Conservation (phyloP, 2,113 vertebrate species). For the Jacana jacana region DNA sequence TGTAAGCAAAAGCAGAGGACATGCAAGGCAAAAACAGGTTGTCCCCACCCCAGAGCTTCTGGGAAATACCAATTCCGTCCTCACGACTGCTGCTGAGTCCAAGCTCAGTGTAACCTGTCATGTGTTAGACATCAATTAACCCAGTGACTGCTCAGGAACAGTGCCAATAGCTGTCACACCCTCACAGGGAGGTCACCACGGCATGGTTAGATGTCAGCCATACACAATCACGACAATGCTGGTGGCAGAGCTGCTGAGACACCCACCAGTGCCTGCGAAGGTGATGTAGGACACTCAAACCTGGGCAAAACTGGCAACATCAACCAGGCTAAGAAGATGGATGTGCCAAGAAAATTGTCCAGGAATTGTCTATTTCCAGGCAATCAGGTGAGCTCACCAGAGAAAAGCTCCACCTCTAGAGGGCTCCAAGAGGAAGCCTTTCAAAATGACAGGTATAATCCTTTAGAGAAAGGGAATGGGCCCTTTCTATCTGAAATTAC, state of each 20-base stretch:
- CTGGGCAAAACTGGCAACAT: background rate
- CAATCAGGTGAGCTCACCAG: background rate
- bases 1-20: fast-evolving
- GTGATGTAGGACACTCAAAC: background rate
- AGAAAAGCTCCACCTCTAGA: background rate
- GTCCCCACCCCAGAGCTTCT: background rate
- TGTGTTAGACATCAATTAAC: fast-evolving
- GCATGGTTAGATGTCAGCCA: background rate
- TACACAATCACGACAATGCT: fast-evolving
- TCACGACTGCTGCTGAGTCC: fast-evolving
- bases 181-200: background rate
- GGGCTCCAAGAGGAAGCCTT: background rate
- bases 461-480: background rate
- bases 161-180: fast-evolving
- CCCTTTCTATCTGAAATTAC: background rate
- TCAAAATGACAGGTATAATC: background rate
- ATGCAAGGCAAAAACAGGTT: fast-evolving
- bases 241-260: background rate
- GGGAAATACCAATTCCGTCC: background rate
- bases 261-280: background rate
- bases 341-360: fast-evolving
- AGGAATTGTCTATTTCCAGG: background rate
- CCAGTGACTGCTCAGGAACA: background rate
- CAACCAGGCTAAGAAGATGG: fast-evolving
- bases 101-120: fast-evolving